These are phyloP conservation scores for Meloidogyne floridensis DNA, from an alignment of 1,140 invertebrate species.

Conservation along the genomic window DNA sequence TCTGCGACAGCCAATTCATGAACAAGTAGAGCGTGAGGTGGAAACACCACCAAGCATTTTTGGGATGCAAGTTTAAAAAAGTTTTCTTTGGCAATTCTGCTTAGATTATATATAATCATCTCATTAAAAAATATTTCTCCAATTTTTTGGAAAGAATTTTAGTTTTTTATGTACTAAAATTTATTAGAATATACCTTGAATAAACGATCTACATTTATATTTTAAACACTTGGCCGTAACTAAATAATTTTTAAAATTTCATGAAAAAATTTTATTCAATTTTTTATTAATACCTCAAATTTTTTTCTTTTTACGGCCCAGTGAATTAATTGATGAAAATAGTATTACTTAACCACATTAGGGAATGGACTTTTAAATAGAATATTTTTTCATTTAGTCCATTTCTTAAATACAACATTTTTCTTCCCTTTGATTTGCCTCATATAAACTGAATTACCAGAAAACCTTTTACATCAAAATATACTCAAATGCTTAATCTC, in stretches of 20 bases:
- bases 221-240: not conserved
- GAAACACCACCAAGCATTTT: not conserved
- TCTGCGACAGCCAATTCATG: constrained; percentile 13
- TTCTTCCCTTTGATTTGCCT: not conserved
- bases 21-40: not conserved
- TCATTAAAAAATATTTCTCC: constrained; percentile 15
- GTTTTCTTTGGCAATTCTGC: not conserved
- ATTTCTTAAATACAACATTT: not conserved
- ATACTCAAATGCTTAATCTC: constrained; percentile 1
- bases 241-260: not conserved
- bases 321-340: not conserved
- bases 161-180: not conserved
- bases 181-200: not conserved
- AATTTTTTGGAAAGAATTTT: not conserved
- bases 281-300: not conserved
- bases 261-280: not conserved
- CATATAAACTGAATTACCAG: not conserved
- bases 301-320: not conserved
- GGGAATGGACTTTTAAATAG: not conserved
- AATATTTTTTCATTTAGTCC: not conserved
- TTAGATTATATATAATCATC: constrained; percentile 13
- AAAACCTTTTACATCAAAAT: not conserved
- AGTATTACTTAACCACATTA: not conserved
- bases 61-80: not conserved
- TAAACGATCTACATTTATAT: not conserved